Percentiles rank a stretch among this genome's conserved stretches.
These are phyloP conservation scores for Metacarcinus magister DNA, from an alignment of 2,888 invertebrate genomes.

Conservation along the genomic window DNA sequence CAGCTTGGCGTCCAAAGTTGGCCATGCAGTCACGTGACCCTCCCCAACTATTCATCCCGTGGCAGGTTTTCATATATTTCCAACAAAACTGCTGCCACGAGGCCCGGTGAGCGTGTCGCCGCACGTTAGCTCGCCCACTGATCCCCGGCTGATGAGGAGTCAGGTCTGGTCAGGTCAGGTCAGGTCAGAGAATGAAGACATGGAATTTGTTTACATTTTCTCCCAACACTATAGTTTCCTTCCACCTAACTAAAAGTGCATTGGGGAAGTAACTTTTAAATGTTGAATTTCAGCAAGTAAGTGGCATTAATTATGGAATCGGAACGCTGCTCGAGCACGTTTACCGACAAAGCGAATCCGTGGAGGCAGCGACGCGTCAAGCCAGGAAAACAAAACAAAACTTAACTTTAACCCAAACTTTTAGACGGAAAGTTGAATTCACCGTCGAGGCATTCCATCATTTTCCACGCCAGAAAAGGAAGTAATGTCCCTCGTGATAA, in stretches of 20 bases:
- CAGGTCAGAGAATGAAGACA: background rate
- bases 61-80: background rate
- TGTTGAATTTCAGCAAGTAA: background rate
- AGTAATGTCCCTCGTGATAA: background rate
- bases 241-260: background rate
- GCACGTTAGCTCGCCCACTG: background rate
- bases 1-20: background rate
- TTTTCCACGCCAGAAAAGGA: background rate
- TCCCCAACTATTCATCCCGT: background rate
- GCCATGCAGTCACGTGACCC: background rate
- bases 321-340: background rate
- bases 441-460: background rate
- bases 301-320: slow-evolving; percentile 13
- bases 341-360: background rate
- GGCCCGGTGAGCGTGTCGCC: background rate
- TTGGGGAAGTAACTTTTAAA: background rate
- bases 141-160: background rate
- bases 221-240: background rate
- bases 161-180: background rate
- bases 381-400: background rate
- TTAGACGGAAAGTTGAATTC: background rate
- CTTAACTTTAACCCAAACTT: background rate
- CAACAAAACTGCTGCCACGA: background rate
- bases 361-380: slow-evolving; percentile 12
- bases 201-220: background rate